Evolutionary conservation across 2,113 vertebrate genomes (phyloP).

Genomic region (Xyliphius kryptos): DNA sequence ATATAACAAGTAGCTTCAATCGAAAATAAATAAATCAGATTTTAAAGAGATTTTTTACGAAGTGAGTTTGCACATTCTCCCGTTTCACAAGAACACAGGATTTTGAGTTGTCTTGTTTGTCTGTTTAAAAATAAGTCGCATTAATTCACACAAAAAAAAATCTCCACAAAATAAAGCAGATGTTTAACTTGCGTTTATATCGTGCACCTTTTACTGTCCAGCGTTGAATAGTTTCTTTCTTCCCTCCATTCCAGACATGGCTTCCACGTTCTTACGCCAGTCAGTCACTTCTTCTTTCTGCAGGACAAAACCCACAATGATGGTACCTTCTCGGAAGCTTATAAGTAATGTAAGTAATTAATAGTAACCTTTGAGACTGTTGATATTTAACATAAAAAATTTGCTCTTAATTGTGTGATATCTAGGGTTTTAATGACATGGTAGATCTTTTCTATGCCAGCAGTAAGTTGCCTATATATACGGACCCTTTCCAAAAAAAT

Average conservation of each 20-base stretch:
- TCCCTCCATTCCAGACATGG: conserved; percentile 62
- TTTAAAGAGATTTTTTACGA: background rate
- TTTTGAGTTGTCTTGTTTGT: background rate
- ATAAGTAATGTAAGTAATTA: too few species aligned
- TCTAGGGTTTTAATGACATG: too few species aligned
- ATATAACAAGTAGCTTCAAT: background rate
- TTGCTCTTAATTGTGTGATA: too few species aligned
- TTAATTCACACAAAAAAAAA: background rate
- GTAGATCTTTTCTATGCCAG: too few species aligned
- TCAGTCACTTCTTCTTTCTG: conserved; percentile 56
- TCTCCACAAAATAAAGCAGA: too few species aligned
- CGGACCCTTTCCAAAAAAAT: too few species aligned
- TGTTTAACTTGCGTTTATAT: background rate
- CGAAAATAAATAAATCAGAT: background rate
- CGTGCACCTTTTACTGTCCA: conserved; percentile 32
- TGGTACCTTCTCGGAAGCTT: too few species aligned
- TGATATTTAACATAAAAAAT: too few species aligned
- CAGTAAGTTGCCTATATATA: too few species aligned
- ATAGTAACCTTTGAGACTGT: too few species aligned
- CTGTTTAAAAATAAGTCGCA: background rate
- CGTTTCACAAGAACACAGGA: background rate
- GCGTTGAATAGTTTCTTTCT: conserved; percentile 59
- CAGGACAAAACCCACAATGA: background rate
- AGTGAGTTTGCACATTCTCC: background rate
- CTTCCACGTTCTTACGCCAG: conserved; percentile 62